Evolutionary conservation across 2,797 vertebrate genomes (phyloP).

Genomic region (Discoglossus pictus): DNA sequence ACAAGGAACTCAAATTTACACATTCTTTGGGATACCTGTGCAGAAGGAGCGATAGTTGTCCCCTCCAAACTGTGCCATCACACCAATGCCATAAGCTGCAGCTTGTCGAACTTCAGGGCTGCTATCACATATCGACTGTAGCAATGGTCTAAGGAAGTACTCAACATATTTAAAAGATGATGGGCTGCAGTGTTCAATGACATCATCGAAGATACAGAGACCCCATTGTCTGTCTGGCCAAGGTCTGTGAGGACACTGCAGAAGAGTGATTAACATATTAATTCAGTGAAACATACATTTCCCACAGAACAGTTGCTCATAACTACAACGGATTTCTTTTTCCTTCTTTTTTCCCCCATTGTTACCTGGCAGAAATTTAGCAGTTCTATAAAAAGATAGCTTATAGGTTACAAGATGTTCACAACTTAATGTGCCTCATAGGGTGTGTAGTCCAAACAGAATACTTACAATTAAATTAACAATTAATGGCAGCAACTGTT

Average conservation of each 20-base stretch:
- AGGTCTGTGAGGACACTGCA: constrained; percentile 88
- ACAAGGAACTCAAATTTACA: too few relatives aligned
- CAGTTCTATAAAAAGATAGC: too few relatives aligned
- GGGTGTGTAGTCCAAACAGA: background rate
- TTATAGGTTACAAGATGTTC: too few relatives aligned
- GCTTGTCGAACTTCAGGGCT: constrained; percentile 95
- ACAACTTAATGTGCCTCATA: too few relatives aligned
- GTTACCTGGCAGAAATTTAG: too few relatives aligned
- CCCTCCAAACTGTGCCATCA: constrained; percentile 95
- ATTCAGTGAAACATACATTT: too few relatives aligned
- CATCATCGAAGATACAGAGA: constrained; percentile 95
- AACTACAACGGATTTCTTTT: too few relatives aligned
- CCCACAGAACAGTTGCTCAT: too few relatives aligned
- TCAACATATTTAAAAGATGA: constrained; percentile 94
- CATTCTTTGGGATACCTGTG: constrained; percentile 77
- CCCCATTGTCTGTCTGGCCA: constrained; percentile 99
- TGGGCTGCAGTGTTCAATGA: constrained; percentile 97
- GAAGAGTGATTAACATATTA: background rate
- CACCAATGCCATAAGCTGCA: constrained; percentile 91
- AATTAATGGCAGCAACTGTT: constrained; percentile 93
- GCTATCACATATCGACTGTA: constrained; percentile 89
- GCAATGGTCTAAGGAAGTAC: constrained; percentile 89
- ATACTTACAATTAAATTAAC: constrained; percentile 93
- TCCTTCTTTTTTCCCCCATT: too few relatives aligned
- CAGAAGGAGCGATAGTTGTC: constrained; percentile 92